phyloP scores from a whole-genome alignment of 2,113 vertebrate genomes.

The Nesoenas mayeri region DNA sequence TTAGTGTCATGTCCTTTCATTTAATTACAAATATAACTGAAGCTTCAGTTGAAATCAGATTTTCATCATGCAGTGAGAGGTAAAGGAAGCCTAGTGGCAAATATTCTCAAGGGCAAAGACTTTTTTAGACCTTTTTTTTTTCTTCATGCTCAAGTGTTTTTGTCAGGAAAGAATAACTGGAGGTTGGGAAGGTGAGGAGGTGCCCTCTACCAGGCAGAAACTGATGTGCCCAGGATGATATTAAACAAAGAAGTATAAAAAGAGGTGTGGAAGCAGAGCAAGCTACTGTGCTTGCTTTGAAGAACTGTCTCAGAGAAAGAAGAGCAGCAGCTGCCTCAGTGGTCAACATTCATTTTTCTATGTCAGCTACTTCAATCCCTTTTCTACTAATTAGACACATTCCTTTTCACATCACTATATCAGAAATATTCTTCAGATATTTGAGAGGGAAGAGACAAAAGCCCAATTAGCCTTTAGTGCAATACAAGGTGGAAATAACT shows the following conservation, averaged over 20 bases:
- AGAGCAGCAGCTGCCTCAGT: not conserved
- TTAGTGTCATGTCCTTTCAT: not conserved
- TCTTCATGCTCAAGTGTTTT: not conserved
- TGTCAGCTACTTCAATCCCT: not conserved
- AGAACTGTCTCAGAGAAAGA: not conserved
- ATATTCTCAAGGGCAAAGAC: not conserved
- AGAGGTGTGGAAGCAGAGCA: not conserved
- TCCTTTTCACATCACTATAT: not conserved
- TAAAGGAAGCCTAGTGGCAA: not conserved
- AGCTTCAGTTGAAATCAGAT: not conserved
- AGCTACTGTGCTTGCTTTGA: not conserved
- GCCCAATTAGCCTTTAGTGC: not conserved
- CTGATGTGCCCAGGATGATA: not conserved
- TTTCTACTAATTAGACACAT: not conserved
- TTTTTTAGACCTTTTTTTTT: not conserved
- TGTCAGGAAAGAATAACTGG: not conserved
- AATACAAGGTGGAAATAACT: not conserved
- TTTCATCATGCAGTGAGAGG: not conserved
- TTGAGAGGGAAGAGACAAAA: not conserved
- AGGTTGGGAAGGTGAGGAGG: constrained; percentile 9
- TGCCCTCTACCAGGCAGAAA: not conserved
- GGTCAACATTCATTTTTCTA: not conserved
- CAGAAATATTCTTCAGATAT: not conserved
- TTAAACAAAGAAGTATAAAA: constrained; percentile 1
- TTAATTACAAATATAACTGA: not conserved